phyloP scores from a whole-genome alignment of 2,113 vertebrate genomes.

The Gallinago paraguaiae region DNA sequence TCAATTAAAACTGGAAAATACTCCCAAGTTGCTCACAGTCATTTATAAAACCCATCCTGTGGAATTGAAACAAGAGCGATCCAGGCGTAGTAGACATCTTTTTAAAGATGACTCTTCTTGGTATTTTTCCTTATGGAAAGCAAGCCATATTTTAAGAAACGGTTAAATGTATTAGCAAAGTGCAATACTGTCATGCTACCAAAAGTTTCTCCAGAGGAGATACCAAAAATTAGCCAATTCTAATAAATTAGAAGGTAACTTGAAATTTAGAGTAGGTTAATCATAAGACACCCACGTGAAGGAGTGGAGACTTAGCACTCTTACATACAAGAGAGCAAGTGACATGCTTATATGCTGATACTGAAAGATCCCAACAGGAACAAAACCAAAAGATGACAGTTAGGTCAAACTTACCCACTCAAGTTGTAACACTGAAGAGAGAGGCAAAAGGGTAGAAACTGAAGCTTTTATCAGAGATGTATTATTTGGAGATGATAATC shows the following conservation, averaged over 20 bases:
- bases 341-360: neutral
- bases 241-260: constrained; percentile 34
- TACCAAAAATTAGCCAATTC: constrained; percentile 17
- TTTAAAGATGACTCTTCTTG: neutral
- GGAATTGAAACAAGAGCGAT: neutral
- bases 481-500: neutral
- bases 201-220: constrained; percentile 11
- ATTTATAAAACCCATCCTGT: neutral
- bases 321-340: neutral
- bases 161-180: neutral
- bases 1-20: neutral
- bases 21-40: neutral
- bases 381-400: neutral
- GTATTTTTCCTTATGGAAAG: neutral
- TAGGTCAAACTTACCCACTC: neutral
- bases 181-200: neutral
- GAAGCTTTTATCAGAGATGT: neutral
- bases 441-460: neutral
- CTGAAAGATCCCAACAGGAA: neutral
- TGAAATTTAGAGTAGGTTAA: constrained; percentile 6
- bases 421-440: neutral
- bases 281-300: neutral
- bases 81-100: neutral
- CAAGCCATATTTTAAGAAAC: neutral
- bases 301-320: neutral